Evolutionary conservation across 1,140 invertebrate species (phyloP).

Genomic region (Drosophila chauvacae): DNA sequence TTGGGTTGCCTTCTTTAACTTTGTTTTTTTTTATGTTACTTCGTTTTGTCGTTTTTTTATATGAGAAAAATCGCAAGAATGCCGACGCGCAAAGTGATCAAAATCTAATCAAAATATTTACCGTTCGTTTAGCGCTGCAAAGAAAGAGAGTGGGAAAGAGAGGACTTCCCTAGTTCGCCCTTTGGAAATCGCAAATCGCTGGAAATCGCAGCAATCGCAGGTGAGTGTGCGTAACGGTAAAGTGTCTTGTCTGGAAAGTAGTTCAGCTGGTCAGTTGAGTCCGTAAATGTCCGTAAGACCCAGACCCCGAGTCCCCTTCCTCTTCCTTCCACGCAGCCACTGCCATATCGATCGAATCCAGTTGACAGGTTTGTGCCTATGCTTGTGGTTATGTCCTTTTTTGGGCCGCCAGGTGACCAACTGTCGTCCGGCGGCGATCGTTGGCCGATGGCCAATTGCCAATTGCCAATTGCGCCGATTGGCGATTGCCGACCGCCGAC

Average conservation of each 20-base stretch:
- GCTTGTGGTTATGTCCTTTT: slow-evolving; percentile 68
- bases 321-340: not conserved
- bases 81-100: slow-evolving; percentile 24
- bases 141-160: not conserved
- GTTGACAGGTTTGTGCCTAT: slow-evolving; percentile 62
- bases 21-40: slow-evolving; percentile 16
- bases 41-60: not conserved
- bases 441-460: slow-evolving; percentile 59
- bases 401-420: slow-evolving; percentile 51
- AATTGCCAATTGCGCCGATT: slow-evolving; percentile 54
- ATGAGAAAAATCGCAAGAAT: slow-evolving; percentile 50
- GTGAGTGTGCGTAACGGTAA: slow-evolving; percentile 60
- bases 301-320: not conserved
- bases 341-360: slow-evolving; percentile 55
- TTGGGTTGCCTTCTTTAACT: slow-evolving; percentile 34
- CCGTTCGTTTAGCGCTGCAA: slow-evolving; percentile 32
- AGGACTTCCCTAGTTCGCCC: not conserved
- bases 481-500: slow-evolving; percentile 44
- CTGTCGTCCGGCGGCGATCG: slow-evolving; percentile 11
- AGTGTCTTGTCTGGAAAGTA: slow-evolving; percentile 64
- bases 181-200: slow-evolving; percentile 17
- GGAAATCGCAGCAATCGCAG: slow-evolving; percentile 30
- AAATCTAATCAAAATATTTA: slow-evolving; percentile 52
- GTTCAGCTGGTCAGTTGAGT: slow-evolving; percentile 74
- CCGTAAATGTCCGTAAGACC: slow-evolving; percentile 65